Evolutionary conservation across 2,113 vertebrate genomes (phyloP).

Genomic region (Salminus brasiliensis): DNA sequence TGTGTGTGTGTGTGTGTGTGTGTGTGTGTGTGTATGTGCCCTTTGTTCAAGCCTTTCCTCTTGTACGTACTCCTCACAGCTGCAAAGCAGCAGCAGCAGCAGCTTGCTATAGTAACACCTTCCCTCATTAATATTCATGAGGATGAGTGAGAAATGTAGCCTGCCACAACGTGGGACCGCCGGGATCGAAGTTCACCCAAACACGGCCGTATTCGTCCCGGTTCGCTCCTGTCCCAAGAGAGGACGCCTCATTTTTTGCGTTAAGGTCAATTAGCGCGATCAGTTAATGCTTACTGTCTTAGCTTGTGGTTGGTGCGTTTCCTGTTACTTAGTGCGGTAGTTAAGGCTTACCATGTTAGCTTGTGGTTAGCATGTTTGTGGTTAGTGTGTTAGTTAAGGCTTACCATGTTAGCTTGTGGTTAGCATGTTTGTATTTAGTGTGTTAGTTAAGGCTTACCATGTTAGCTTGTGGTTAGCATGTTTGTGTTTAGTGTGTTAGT

Average conservation of each 20-base stretch:
- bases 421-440: too few relatives aligned
- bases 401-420: too few relatives aligned
- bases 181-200: conserved; percentile 11
- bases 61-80: background rate
- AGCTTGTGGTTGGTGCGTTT: too few relatives aligned
- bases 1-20: background rate
- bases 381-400: too few relatives aligned
- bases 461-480: too few relatives aligned
- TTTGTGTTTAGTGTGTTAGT: too few relatives aligned
- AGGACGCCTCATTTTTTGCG: too few relatives aligned
- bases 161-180: conserved; percentile 3
- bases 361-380: too few relatives aligned
- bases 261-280: background rate
- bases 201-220: background rate
- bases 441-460: too few relatives aligned
- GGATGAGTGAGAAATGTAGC: background rate
- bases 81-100: background rate
- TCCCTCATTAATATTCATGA: conserved; percentile 58
- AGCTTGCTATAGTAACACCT: conserved; percentile 19
- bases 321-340: too few relatives aligned
- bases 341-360: too few relatives aligned
- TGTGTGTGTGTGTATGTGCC: background rate
- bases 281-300: too few relatives aligned
- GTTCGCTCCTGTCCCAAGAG: background rate
- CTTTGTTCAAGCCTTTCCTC: background rate